Base-by-base conservation (phyloP, 2,113 vertebrate genomes). In the Pteropus alecto region DNA sequence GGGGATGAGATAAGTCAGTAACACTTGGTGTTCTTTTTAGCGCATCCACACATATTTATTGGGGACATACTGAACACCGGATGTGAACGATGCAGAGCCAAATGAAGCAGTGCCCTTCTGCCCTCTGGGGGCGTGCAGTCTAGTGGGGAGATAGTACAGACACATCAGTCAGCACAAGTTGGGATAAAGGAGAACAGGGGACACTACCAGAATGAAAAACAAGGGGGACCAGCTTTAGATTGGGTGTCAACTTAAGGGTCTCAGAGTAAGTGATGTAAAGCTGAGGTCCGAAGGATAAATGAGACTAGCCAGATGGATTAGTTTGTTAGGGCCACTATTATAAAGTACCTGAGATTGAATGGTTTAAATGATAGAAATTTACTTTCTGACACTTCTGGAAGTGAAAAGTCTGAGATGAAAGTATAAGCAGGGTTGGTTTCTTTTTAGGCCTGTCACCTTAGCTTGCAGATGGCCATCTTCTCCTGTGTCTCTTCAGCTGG, bases 41-140 rank as follows among this genome's bases (percentile, higher is more conserved):
- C 33, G 30, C 51, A 26, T 19, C 70, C 63, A 54, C 46, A 81
- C 2, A 2, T 48, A 21, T 21, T 56, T 35, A 28, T 7, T 38
- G 82, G 28, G 65, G 71, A 60, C 33, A 18, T 19, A 0, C 60
- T 24, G 63, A 74, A 41, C 1, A 11, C 1, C 76, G 28, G 51
- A 3, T 63, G 48, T 26, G 54, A 26, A 9, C 48, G 61, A 6
- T 26, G 8, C 2, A 12, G 43, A n/a, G 58, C 18, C 54, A 12
- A 87, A 4, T 6, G 7, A 46, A 51, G 21, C 12, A n/a, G 16
- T 5, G 21, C 30, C 56, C 35, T 41, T 82, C 33, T 65, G 51
- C 58, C 54, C 41, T 2, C 11, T 24, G 9, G 65, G 38, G 30
- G 9, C 2, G 0, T 63, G 56, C 5, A 3, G 0, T 48, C 33